phyloP scores from a whole-genome alignment of 35 echinoderm and acorn worm species.

The Acanthaster planci region DNA sequence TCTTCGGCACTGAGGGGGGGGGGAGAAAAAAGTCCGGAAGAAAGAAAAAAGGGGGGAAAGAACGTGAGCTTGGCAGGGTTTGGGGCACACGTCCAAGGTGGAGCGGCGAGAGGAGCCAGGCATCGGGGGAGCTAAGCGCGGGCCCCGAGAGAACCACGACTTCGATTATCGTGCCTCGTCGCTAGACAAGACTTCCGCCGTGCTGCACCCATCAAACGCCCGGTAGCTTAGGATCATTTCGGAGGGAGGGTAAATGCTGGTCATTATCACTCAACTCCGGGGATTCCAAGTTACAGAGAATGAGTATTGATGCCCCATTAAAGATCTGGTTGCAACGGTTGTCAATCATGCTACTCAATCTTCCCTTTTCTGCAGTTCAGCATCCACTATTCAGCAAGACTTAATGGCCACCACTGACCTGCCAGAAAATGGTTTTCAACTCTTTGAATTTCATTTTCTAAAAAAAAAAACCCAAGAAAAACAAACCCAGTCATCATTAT shows the following conservation, averaged over 20 bases:
- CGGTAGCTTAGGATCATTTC: conserved; percentile 26
- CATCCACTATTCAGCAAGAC: neutral
- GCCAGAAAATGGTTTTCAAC: too few species aligned
- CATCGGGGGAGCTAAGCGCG: neutral
- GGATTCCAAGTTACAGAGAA: conserved; percentile 9
- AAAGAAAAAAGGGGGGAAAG: neutral
- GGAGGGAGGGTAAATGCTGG: conserved; percentile 18
- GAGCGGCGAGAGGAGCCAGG: conserved; percentile 1
- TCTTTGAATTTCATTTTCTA: too few species aligned
- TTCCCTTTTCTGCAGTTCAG: neutral
- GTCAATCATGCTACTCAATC: too few species aligned
- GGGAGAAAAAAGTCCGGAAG: too few species aligned
- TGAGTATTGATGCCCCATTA: too few species aligned
- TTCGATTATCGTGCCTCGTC: conserved; percentile 28
- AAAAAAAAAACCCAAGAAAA: too few species aligned
- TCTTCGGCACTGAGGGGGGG: neutral
- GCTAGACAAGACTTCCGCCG: conserved; percentile 13
- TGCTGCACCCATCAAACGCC: conserved; percentile 20
- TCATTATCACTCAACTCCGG: conserved; percentile 31
- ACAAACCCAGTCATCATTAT: too few species aligned
- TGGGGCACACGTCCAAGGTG: conserved; percentile 22
- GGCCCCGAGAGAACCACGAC: neutral
- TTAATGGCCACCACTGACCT: too few species aligned
- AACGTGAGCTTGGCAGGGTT: conserved; percentile 18
- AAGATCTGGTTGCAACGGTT: too few species aligned